These are phyloP conservation scores for Prochilodus magdalenae DNA, from an alignment of 2,113 vertebrate genomes.

Conservation along the genomic window DNA sequence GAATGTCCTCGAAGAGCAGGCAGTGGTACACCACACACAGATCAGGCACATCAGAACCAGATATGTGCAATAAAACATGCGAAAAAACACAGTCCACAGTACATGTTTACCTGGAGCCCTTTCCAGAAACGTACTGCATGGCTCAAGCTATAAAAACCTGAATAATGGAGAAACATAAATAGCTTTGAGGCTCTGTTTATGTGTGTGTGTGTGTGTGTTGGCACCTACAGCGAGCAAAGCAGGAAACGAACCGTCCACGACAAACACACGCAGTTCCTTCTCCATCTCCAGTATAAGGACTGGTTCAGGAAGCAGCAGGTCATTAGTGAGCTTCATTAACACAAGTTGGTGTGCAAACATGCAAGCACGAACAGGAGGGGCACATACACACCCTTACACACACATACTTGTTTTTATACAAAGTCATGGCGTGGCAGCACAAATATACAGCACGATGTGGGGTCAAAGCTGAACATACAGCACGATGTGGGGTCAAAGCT, in stretches of 20 bases:
- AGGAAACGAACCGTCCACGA: not conserved
- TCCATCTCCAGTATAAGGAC: constrained; percentile 37
- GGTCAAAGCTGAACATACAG: too few species aligned
- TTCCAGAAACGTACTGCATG: not conserved
- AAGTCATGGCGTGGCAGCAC: not conserved
- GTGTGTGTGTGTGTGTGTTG: constrained; percentile 5
- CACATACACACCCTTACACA: not conserved
- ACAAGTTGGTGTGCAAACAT: constrained; percentile 29
- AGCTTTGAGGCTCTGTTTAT: constrained; percentile 14
- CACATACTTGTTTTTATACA: not conserved
- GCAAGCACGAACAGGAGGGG: constrained; percentile 5
- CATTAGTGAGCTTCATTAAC: constrained; percentile 53
- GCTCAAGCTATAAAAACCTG: constrained; percentile 25
- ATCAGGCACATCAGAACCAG: constrained; percentile 22
- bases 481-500: too few species aligned
- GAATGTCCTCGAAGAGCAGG: not conserved
- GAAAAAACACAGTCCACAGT: not conserved
- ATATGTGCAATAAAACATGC: constrained; percentile 22
- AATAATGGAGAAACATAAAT: constrained; percentile 36
- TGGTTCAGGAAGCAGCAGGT: constrained; percentile 39
- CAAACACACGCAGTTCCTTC: constrained; percentile 39
- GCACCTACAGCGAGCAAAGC: not conserved
- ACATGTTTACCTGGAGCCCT: constrained; percentile 16
- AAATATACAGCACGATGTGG: too few species aligned
- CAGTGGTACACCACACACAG: constrained; percentile 19